Evolutionary conservation across 2,113 vertebrate species (phyloP), one percentile per base, ranked within the genome.

Genomic region (Terrapene triunguis): DNA sequence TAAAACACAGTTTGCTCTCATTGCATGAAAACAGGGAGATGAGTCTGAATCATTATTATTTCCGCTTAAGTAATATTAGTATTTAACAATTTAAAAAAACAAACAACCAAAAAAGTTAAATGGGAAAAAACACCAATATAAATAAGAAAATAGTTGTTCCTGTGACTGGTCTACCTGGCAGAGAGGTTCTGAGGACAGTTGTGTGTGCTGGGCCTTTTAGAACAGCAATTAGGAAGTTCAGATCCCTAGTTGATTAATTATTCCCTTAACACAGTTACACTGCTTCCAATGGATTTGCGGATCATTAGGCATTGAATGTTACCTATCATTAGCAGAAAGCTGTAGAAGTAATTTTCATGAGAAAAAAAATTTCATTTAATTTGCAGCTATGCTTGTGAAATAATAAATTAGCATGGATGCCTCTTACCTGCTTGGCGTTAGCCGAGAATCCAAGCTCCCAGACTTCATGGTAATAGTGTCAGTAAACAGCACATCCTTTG

Each of bases 391-490:
- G 84, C 62, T 3, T 86, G 8, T 53, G 53, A 81, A 96, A 24
- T 50, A 97, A 90, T 48, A 88, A 95, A 84, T 3, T 1, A 35
- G 53, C 13, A 10, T 62, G 50, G 35, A 53, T 13, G 83, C n/a
- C 42, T 91, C 95, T 98, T 98, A 99, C 99, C 99, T 99, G 98
- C 99, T 99, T 82, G 99, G 99, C 4, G 99, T 99, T n/a, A 99
- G 97, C 76, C 99, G 98, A 94, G 99, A 99, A 95, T 99, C 99
- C 97, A 99, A 98, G 97, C 99, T 99, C 95, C 99, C 99, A 6
- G 99, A 99, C 98, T 99, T 99, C 99, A 99, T 99, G 27, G 99
- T 99, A 97, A 99, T 99, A 93, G 99, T 99, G 96, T 99, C 99
- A 4, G 99, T 99, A 93, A 99, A 99, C n/a, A 99, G 98, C 84